Base-by-base conservation (phyloP, 2,113 vertebrate genomes). In the Sorex fumeus region DNA sequence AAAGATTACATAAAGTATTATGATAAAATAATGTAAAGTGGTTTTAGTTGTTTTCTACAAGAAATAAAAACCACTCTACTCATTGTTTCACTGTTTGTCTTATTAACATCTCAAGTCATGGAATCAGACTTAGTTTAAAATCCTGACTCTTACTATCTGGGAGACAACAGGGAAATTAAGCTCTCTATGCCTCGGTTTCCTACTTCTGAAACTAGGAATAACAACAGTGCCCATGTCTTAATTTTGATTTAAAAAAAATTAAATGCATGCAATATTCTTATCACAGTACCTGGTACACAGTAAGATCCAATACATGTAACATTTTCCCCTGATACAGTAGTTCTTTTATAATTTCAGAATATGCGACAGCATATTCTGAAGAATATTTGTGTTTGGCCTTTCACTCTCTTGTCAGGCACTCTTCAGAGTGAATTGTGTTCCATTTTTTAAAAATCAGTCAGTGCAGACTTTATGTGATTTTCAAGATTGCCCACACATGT, bases 1-100 rank as follows among this genome's bases (percentile, higher is more conserved):
- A 88, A 84, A 78, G 70, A 87, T 93, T 88, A 74, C 43, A 43
- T 81, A 78, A 86, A 60, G 30, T 15, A 60, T 96, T 96, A 57
- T 70, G 53, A 82, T 36, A 60, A 50, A 95, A 47, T 23, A 1
- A 79, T 82, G 92, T 90, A 84, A 95, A 95, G 85, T 62, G 27
- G 21, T 8, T 2, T 93, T 81, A 72, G n/a, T 71, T 94, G 34
- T 50, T 87, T 97, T 83, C 75, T 79, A 19, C 66, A 32, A 62
- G 85, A 93, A 91, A 87, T 57, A 88, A 67, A 88, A 67, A 75
- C 83, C 92, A 87, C 71, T 88, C 83, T 89, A 69, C 13, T 87
- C 27, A 62, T 43, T 85, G 36, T 89, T 74, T 93, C 36, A 11
- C 43, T 78, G 21, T 83, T 34, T 27, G 75, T 71, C 91, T 81